phyloP scores from a whole-genome alignment of 2,888 invertebrate genomes.

The Tyria jacobaeae region DNA sequence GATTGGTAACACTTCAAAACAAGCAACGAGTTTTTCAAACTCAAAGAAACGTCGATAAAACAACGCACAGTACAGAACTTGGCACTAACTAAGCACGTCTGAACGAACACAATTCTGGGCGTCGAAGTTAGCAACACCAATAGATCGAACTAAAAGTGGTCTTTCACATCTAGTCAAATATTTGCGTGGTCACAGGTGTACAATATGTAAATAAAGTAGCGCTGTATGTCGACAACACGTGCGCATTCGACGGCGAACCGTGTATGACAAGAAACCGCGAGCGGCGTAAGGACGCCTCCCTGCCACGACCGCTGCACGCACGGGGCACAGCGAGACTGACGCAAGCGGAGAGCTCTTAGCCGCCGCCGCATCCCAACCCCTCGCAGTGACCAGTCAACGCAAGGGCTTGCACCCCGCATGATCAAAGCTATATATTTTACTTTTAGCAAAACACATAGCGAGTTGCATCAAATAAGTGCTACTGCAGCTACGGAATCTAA shows the following conservation, averaged over 20 bases:
- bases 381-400: constrained; percentile 26
- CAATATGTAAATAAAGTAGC: constrained; percentile 66
- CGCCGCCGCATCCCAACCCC: constrained; percentile 68
- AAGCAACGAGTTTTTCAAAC: constrained; percentile 63
- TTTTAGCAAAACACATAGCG: constrained; percentile 56
- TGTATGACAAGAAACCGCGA: constrained; percentile 73
- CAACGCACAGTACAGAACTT: constrained; percentile 66
- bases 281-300: constrained; percentile 61
- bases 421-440: constrained; percentile 57
- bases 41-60: constrained; percentile 57
- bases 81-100: constrained; percentile 72
- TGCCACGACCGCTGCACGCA: constrained; percentile 77
- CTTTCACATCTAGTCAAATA: constrained; percentile 81
- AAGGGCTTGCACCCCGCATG: constrained; percentile 57
- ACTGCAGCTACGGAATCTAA: constrained; percentile 61
- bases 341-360: constrained; percentile 47
- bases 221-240: constrained; percentile 75
- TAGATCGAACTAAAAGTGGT: constrained; percentile 71
- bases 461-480: constrained; percentile 52
- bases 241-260: constrained; percentile 78
- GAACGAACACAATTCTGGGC: constrained; percentile 62
- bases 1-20: constrained; percentile 65
- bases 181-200: constrained; percentile 81
- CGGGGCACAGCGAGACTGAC: constrained; percentile 79
- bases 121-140: constrained; percentile 63